Evolutionary conservation across 37 sponge, comb jelly and placozoan genomes (phyloP).

Genomic region (Chondrilla cf. caribensis): DNA sequence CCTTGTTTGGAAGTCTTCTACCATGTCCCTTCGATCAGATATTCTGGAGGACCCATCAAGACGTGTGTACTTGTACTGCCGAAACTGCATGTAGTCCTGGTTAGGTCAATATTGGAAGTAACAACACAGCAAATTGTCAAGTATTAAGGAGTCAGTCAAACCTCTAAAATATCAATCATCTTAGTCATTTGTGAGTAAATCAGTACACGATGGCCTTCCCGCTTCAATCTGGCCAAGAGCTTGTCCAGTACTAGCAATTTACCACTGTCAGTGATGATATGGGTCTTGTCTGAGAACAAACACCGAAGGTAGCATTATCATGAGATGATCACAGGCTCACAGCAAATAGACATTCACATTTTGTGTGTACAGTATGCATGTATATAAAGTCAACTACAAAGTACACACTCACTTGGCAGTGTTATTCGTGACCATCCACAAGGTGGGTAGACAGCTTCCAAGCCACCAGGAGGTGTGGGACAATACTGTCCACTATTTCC

Average conservation of each 20-base stretch:
- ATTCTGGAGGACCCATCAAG: slow-evolving; percentile 93
- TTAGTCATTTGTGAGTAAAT: slow-evolving; percentile 96
- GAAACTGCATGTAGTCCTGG: slow-evolving; percentile 82
- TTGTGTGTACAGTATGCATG: background rate
- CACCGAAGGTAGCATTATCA: background rate
- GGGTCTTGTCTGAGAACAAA: slow-evolving; percentile 69
- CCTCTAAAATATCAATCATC: slow-evolving; percentile 91
- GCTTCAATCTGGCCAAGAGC: slow-evolving; percentile 73
- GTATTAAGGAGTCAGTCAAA: background rate
- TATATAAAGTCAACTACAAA: background rate
- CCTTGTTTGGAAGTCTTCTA: slow-evolving; percentile 91
- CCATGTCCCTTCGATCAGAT: slow-evolving; percentile 96
- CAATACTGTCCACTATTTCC: no score
- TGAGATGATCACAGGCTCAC: background rate
- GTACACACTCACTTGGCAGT: slow-evolving; percentile 67
- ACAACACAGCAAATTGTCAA: background rate
- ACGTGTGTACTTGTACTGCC: slow-evolving; percentile 82
- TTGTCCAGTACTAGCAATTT: slow-evolving; percentile 89
- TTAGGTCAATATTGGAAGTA: background rate
- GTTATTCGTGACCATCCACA: slow-evolving; percentile 87
- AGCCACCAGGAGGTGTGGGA: slow-evolving; percentile 17
- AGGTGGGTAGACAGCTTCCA: slow-evolving; percentile 59
- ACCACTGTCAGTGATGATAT: slow-evolving; percentile 81
- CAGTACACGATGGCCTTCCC: slow-evolving; percentile 85
- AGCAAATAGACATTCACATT: background rate